phyloP scores from a whole-genome alignment of 2,888 invertebrate species.

The Parapristionchus giblindavisi region DNA sequence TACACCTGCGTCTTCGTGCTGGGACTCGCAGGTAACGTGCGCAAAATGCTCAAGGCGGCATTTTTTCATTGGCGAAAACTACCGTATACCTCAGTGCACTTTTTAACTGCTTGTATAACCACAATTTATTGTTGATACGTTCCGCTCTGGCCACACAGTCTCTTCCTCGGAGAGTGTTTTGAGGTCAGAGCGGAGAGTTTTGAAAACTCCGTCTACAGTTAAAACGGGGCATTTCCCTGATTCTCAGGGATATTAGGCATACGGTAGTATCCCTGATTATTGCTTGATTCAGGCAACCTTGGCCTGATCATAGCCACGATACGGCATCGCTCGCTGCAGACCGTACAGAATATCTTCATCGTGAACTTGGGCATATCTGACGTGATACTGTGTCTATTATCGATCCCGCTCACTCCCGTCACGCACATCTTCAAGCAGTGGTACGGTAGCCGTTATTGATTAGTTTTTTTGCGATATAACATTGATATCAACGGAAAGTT shows the following conservation, averaged over 20 bases:
- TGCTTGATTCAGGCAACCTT: slow-evolving; percentile 39
- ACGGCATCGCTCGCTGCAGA: slow-evolving; percentile 52
- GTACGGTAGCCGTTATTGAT: too few relatives aligned
- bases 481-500: too few relatives aligned
- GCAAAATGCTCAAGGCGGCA: background rate
- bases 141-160: background rate
- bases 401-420: slow-evolving; percentile 93
- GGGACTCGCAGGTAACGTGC: slow-evolving; percentile 48
- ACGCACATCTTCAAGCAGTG: slow-evolving; percentile 89
- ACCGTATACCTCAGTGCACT: background rate
- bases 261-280: background rate
- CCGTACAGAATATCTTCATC: slow-evolving; percentile 83
- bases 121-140: background rate
- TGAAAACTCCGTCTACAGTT: background rate
- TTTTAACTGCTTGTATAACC: background rate
- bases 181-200: background rate
- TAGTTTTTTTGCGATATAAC: too few relatives aligned
- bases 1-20: slow-evolving; percentile 52
- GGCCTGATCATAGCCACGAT: slow-evolving; percentile 46
- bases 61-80: background rate
- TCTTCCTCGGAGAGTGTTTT: background rate
- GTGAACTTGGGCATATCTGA: slow-evolving; percentile 84
- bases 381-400: slow-evolving; percentile 83
- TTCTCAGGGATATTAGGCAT: background rate
- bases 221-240: background rate